phyloP scores from a whole-genome alignment of 2,113 vertebrate genomes.

The Pachycephala philippinensis region DNA sequence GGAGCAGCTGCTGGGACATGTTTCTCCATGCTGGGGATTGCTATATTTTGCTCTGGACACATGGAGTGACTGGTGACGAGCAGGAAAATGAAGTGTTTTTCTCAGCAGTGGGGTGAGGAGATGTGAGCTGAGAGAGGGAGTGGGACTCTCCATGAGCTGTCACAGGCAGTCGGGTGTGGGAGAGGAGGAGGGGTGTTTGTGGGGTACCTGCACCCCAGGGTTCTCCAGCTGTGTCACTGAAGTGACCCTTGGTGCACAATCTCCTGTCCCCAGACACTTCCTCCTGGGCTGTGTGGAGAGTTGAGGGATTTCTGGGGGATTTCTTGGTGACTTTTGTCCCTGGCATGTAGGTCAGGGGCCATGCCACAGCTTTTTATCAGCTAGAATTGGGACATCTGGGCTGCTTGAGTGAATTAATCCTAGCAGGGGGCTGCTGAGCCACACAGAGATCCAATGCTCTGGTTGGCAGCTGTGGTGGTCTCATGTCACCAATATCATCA shows the following conservation, averaged over 20 bases:
- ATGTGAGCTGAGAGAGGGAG: neutral
- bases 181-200: neutral
- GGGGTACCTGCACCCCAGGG: neutral
- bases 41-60: neutral
- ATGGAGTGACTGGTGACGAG: neutral
- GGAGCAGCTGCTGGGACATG: neutral
- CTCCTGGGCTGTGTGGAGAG: neutral
- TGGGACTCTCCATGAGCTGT: neutral
- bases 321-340: neutral
- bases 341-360: neutral
- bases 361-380: neutral
- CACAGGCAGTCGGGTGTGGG: neutral
- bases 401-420: neutral
- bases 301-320: neutral
- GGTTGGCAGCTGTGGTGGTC: neutral
- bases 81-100: neutral
- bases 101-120: neutral
- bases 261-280: neutral
- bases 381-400: neutral
- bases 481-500: fast-evolving
- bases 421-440: neutral
- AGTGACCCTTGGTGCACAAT: fast-evolving
- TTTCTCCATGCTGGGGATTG: neutral
- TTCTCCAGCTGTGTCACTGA: neutral
- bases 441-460: neutral